phyloP scores from a whole-genome alignment of 2,888 invertebrate species.

The Julus scandinavius region DNA sequence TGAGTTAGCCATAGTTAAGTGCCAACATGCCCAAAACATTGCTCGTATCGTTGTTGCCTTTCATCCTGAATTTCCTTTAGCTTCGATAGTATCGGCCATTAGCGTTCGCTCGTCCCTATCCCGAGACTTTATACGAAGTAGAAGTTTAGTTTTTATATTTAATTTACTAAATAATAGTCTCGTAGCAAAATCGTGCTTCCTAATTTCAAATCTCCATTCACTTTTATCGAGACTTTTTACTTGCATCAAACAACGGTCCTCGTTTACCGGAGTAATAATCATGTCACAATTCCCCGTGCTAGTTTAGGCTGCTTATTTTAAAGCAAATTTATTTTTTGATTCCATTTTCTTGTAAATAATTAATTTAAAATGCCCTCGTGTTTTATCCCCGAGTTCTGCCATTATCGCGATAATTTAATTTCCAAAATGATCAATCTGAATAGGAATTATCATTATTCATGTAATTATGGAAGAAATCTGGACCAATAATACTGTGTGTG shows the following conservation, averaged over 20 bases:
- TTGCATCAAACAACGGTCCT: background rate
- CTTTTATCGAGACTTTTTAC: constrained; percentile 14
- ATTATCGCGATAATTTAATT: background rate
- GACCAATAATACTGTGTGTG: constrained; percentile 6
- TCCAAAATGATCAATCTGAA: background rate
- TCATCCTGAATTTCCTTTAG: background rate
- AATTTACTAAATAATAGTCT: background rate
- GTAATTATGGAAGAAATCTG: constrained; percentile 9
- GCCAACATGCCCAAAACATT: constrained; percentile 12
- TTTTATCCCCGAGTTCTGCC: background rate
- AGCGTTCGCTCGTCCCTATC: background rate
- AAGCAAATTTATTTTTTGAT: background rate
- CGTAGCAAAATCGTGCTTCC: background rate
- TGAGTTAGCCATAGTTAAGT: background rate
- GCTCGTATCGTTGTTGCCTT: background rate
- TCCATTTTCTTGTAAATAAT: constrained; percentile 23
- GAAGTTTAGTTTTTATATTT: constrained; percentile 31
- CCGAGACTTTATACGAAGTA: background rate
- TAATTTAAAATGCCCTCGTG: background rate
- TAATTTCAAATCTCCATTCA: constrained; percentile 5
- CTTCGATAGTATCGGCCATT: background rate
- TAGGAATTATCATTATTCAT: constrained; percentile 4
- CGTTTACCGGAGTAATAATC: background rate
- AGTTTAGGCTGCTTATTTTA: background rate
- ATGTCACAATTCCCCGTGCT: background rate